Evolutionary conservation across 2,888 invertebrate species (phyloP), one percentile per base, ranked within the genome.

Genomic region (Smittia aterrima): DNA sequence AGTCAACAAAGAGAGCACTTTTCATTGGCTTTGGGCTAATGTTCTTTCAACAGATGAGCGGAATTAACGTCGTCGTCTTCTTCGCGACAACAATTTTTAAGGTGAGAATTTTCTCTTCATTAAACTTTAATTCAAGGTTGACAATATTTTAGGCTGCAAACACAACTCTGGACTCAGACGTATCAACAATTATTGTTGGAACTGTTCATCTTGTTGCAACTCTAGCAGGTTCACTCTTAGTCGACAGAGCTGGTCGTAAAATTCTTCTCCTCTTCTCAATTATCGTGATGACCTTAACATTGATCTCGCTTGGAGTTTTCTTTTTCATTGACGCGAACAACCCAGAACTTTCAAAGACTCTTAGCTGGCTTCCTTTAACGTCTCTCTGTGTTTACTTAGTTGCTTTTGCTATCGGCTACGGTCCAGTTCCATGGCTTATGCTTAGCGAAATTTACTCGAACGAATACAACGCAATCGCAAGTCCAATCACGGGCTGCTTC

Each of bases 341-440:
- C 64, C 1, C 24, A 3, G 1, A 18, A 0, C 79, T 87, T 24
- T 84, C 90, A 0, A 79, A 80, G 0, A 79, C 83, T 18, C 84
- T 93, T 6, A 86, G 87, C 0, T 93, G 92, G 90, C 80, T 95
- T 75, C 94, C 95, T 0, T 82, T 95, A 1, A 78, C 88, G 1
- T 88, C 90, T 24, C 82, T 95, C 24, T 91, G 92, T 62, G 76
- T 92, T 1, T 95, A 92, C 81, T 90, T 94, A 18, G 82, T 92
- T 20, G 87, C 92, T 58, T 95, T 94, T 83, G 92, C 93, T 0
- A 79, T 94, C 41, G 95, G 95, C 66, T 91, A 90, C 78, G 95
- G 95, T 0, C 27, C 32, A 0, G 38, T 72, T 0, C 72, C 72
- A 16, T 74, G 92, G 92, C 87, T 94, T 85, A 91, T 83, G 82